A percentile compares a stretch with the other conserved stretches of the same genome.
Conservation (phyloP, 2,888 invertebrate genomes). For the Leucophora obtusa region DNA sequence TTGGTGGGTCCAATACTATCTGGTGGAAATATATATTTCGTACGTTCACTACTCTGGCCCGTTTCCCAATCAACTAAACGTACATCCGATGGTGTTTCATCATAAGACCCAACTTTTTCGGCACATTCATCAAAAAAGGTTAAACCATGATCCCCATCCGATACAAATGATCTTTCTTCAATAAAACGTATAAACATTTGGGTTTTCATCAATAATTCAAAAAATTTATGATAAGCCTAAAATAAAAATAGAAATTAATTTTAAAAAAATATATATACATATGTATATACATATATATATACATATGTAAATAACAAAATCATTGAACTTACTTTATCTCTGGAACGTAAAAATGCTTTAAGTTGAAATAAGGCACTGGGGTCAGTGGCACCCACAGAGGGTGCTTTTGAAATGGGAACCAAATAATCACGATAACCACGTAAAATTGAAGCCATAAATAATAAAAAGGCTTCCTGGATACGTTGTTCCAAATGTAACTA, state of each 20-base stretch:
- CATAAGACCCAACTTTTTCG: constrained; percentile 84
- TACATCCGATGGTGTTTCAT: constrained; percentile 81
- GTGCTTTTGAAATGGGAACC: constrained; percentile 95
- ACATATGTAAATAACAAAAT: background rate
- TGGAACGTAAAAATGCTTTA: constrained; percentile 90
- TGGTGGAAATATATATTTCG: constrained; percentile 96
- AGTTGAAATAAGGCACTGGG: constrained; percentile 96
- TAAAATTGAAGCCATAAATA: constrained; percentile 95
- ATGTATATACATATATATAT: too few relatives aligned
- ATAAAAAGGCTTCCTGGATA: constrained; percentile 97
- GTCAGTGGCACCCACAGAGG: constrained; percentile 96
- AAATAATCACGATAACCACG: constrained; percentile 93
- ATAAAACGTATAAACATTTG: constrained; percentile 99
- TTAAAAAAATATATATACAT: too few relatives aligned
- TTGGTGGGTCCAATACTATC: constrained; percentile 81
- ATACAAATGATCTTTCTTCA: constrained; percentile 98
- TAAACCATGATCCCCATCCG: constrained; percentile 97
- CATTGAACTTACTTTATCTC: constrained; percentile 84
- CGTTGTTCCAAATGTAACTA: constrained; percentile 92
- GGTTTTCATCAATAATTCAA: constrained; percentile 91
- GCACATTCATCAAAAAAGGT: constrained; percentile 99
- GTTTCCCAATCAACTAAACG: constrained; percentile 90
- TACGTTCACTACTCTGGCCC: constrained; percentile 89
- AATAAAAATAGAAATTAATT: background rate
- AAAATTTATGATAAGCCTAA: constrained; percentile 90